A percentile compares a stretch with the other conserved stretches of the same genome.
phyloP scores from a whole-genome alignment of 2,888 invertebrate species.

The Cephus runcator region DNA sequence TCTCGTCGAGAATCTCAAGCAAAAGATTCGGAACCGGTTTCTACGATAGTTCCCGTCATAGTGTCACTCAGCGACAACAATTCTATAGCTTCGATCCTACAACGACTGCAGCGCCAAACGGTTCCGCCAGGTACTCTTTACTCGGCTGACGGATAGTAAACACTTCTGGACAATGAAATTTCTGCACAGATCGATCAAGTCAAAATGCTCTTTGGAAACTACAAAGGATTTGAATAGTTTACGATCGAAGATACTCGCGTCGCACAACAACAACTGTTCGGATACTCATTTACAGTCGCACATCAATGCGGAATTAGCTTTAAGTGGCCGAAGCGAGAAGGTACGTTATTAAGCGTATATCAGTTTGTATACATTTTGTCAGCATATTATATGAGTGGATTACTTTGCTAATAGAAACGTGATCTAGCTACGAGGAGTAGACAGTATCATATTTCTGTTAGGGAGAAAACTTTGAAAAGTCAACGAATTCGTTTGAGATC shows the following conservation, averaged over 20 bases:
- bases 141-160: not conserved
- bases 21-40: conserved; percentile 1
- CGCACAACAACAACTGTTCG: conserved; percentile 50
- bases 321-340: conserved; percentile 39
- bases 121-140: conserved; percentile 3
- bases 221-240: conserved; percentile 38
- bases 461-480: conserved; percentile 22
- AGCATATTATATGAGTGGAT: not conserved
- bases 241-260: conserved; percentile 48
- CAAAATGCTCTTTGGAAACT: conserved; percentile 28
- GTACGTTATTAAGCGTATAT: conserved; percentile 26
- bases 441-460: conserved; percentile 30
- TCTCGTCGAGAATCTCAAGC: not conserved
- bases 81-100: conserved; percentile 17
- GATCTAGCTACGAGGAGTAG: conserved; percentile 32
- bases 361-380: not conserved
- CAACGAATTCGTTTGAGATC: conserved; percentile 14
- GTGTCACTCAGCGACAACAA: conserved; percentile 18
- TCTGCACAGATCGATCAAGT: conserved; percentile 28
- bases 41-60: conserved; percentile 2
- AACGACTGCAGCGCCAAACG: not conserved
- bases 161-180: not conserved
- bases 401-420: conserved; percentile 26
- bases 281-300: conserved; percentile 54
- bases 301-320: conserved; percentile 48